Conservation (phyloP, 2,888 invertebrate species). For the Leptura quadrifasciata region DNA sequence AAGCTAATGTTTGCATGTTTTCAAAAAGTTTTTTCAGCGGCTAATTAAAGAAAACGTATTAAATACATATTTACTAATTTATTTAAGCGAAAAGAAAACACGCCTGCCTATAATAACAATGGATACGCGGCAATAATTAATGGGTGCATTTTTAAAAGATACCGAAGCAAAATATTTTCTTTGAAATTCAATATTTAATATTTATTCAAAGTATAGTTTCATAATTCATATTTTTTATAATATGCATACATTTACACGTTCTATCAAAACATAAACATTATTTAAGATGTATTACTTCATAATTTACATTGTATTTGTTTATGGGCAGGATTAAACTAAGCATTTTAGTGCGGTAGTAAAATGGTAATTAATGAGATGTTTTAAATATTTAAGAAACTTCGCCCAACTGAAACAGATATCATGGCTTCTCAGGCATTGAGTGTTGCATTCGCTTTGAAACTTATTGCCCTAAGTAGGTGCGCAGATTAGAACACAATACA, state of each 20-base stretch:
- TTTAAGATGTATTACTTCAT: slow-evolving; percentile 36
- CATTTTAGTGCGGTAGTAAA: slow-evolving; percentile 18
- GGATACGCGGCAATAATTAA: slow-evolving; percentile 26
- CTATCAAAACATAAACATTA: slow-evolving; percentile 41
- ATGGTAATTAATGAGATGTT: slow-evolving; percentile 28
- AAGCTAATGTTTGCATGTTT: slow-evolving; percentile 25
- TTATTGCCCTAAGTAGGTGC: too few species aligned
- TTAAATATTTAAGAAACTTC: neutral
- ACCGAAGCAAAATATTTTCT: slow-evolving; percentile 24
- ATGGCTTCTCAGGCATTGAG: too few species aligned
- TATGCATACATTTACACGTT: slow-evolving; percentile 42
- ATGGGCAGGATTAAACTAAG: slow-evolving; percentile 3
- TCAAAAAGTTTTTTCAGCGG: slow-evolving; percentile 21
- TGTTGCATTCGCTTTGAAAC: too few species aligned
- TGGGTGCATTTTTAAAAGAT: slow-evolving; percentile 1
- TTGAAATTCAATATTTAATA: slow-evolving; percentile 15
- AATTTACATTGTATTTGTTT: slow-evolving; percentile 31
- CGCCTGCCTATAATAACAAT: slow-evolving; percentile 37
- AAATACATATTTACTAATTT: slow-evolving; percentile 40
- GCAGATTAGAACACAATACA: too few species aligned
- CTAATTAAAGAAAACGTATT: slow-evolving; percentile 19
- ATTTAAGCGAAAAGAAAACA: slow-evolving; percentile 43
- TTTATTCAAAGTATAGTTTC: slow-evolving; percentile 31
- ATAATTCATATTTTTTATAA: slow-evolving; percentile 40
- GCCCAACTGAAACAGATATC: too few species aligned